phyloP scores from a whole-genome alignment of 2,888 invertebrate genomes.

The Epinotia demarniana region DNA sequence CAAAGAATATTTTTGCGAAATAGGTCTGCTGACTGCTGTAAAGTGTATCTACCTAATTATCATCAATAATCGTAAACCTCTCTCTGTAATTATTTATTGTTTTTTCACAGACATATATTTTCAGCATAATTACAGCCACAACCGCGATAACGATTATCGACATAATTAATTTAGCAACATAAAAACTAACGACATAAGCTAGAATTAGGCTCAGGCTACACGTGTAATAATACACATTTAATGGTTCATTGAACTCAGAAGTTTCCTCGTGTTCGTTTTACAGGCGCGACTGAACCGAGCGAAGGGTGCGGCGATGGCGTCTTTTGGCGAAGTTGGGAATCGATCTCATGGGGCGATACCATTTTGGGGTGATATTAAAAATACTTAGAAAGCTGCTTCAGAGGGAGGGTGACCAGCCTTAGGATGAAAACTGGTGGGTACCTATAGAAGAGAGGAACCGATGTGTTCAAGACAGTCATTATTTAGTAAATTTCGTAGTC shows the following conservation, averaged over 20 bases:
- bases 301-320: slow-evolving; percentile 25
- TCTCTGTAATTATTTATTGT: too few species aligned
- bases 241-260: slow-evolving; percentile 29
- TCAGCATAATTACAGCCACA: background rate
- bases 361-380: slow-evolving; percentile 8
- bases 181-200: slow-evolving; percentile 21
- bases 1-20: too few species aligned
- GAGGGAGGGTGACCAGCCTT: background rate
- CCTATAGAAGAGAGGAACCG: background rate
- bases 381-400: background rate
- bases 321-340: slow-evolving; percentile 23
- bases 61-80: too few species aligned
- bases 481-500: too few species aligned
- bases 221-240: slow-evolving; percentile 33
- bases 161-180: slow-evolving; percentile 1
- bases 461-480: too few species aligned
- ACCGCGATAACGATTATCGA: background rate
- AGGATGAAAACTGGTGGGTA: background rate
- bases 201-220: slow-evolving; percentile 24
- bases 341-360: slow-evolving; percentile 35
- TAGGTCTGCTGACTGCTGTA: too few species aligned
- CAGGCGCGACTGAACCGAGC: slow-evolving; percentile 26
- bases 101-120: too few species aligned
- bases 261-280: slow-evolving; percentile 25
- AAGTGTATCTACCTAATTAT: too few species aligned